Evolutionary conservation across 2,888 invertebrate genomes (phyloP).

Genomic region (Mantis religiosa): DNA sequence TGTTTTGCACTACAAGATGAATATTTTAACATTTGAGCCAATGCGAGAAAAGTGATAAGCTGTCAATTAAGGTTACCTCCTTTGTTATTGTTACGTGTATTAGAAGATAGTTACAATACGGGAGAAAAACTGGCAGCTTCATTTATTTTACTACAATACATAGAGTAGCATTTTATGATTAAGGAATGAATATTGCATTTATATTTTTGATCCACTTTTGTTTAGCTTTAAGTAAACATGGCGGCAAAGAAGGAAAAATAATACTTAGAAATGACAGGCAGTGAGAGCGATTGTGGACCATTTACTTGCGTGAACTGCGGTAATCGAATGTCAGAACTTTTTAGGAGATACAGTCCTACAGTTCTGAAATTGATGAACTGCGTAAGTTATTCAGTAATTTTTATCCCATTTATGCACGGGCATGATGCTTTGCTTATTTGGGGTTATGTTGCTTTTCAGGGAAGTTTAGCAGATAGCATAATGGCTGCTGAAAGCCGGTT

Average conservation of each 20-base stretch:
- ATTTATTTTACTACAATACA: no score
- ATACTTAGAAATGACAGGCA: background rate
- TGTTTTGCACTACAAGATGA: no score
- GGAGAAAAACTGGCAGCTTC: no score
- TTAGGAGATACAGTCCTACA: conserved; percentile 64
- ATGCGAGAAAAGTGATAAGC: no score
- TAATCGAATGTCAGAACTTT: conserved; percentile 56
- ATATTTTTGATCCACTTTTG: background rate
- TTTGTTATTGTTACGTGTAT: no score
- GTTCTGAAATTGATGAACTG: conserved; percentile 71
- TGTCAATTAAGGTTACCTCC: no score
- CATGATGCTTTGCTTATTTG: background rate
- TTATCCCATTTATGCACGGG: background rate
- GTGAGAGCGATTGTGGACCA: background rate
- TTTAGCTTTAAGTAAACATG: background rate
- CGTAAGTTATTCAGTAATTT: conserved; percentile 51
- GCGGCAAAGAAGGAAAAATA: background rate
- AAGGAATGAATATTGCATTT: no score
- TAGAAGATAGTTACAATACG: no score
- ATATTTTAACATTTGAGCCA: no score
- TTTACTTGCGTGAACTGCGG: conserved; percentile 66
- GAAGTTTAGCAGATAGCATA: background rate
- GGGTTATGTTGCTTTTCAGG: background rate
- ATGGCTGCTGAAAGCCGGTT: background rate
- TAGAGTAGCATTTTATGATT: no score